Evolutionary conservation across 2,797 vertebrate genomes (phyloP), one percentile per base, ranked within the genome.

Genomic region (Oophaga sylvatica): DNA sequence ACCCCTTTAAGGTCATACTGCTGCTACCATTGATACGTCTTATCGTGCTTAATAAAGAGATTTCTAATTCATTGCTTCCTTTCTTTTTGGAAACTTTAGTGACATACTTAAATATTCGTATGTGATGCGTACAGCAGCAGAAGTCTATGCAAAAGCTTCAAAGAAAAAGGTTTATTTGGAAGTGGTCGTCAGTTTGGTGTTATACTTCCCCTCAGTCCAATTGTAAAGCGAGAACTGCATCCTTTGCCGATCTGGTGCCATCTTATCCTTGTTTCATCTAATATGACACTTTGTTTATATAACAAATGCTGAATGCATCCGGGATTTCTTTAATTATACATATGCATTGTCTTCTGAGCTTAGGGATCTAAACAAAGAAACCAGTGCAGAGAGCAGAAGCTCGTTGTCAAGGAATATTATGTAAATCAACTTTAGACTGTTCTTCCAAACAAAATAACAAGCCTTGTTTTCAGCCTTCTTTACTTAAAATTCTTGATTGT

Each of bases 311-410:
- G 80, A 79, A 86, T 89, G 81, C 83, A 89, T 78, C 88, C 84
- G n/a, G 84, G 84, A 67, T 89, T 82, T 82, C 71, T 86, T 89
- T 89, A 89, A 89, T 89, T 89, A 89, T 89, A 89, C 84, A 89
- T 86, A 86, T 89, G 88, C 88, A 89, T 89, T 89, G 88, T 81
- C 59, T 82, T 78, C 77, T 89, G 88, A 89, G 88, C 84, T 86
- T 78, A 86, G 88, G 84, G 80, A 89, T 89, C 83, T 86, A 86
- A 86, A 82, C 62, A 86, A 82, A 67, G 70, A 82, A 86, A 89
- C 20, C 62, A 62, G 45, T 31, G 75, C 62, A 83, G 84, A 86
- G 62, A 78, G 22, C 31, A 82, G 84, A 89, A 86, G 22, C 88
- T 89, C 73, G 45, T 89, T 89, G 79, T 89, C 84, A 86, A 86